Conservation (phyloP, 2,888 invertebrate species). For the Unio pictorum region DNA sequence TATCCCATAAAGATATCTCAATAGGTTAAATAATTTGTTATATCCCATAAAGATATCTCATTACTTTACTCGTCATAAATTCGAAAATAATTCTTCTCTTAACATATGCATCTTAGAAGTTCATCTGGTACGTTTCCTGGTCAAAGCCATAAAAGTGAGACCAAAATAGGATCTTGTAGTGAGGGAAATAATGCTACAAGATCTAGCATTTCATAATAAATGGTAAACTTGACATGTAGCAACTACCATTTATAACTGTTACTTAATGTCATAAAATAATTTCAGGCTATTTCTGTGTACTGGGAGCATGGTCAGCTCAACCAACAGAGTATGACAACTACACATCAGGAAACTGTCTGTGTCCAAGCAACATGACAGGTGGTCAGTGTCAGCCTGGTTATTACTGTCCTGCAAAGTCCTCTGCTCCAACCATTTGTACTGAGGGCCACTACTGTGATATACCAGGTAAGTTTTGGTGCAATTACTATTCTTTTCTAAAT, state of each 20-base stretch:
- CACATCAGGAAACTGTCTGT: slow-evolving; percentile 56
- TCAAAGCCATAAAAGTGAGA: too few species aligned
- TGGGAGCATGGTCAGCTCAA: slow-evolving; percentile 52
- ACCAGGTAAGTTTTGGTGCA: slow-evolving; percentile 28
- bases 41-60: too few species aligned
- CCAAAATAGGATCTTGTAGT: not conserved
- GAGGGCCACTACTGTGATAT: slow-evolving; percentile 60
- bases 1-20: too few species aligned
- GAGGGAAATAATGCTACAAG: not conserved
- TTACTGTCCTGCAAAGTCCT: slow-evolving; percentile 56
- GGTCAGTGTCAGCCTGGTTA: slow-evolving; percentile 63
- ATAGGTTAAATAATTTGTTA: too few species aligned
- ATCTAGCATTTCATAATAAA: not conserved
- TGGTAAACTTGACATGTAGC: too few species aligned
- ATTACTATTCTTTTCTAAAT: too few species aligned
- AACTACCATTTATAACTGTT: too few species aligned
- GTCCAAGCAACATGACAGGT: slow-evolving; percentile 62
- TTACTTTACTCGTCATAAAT: too few species aligned
- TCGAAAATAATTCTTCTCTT: too few species aligned
- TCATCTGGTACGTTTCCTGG: too few species aligned
- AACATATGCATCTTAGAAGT: too few species aligned
- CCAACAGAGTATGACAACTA: slow-evolving; percentile 63
- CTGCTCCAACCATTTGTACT: slow-evolving; percentile 54
- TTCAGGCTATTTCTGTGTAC: slow-evolving; percentile 64
- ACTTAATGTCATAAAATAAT: slow-evolving; percentile 1